phyloP scores from a whole-genome alignment of 2,888 invertebrate genomes.

The Trachelus stipa region DNA sequence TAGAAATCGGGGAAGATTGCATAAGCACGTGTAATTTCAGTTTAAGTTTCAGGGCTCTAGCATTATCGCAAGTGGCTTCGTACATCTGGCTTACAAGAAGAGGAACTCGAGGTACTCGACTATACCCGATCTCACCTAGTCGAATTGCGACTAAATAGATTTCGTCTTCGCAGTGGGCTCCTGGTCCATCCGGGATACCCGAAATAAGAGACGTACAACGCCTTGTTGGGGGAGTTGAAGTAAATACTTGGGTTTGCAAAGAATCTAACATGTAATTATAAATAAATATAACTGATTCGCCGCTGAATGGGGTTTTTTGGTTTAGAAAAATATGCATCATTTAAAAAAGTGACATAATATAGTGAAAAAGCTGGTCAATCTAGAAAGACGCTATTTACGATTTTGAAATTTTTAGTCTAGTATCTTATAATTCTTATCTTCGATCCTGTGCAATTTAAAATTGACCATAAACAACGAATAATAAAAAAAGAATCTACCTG shows the following conservation, averaged over 20 bases:
- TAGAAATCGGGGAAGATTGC: no score
- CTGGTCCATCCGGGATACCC: conserved; percentile 51
- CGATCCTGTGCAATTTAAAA: neutral
- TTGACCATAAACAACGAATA: conserved; percentile 8
- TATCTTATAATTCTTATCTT: neutral
- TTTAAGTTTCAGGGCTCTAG: no score
- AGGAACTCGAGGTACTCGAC: neutral
- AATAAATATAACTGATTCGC: neutral
- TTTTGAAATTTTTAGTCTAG: neutral
- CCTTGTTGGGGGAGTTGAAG: conserved; percentile 59
- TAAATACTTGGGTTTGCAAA: conserved; percentile 56
- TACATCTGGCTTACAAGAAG: neutral
- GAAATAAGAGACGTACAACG: conserved; percentile 58
- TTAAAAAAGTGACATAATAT: neutral
- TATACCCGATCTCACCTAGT: conserved; percentile 56
- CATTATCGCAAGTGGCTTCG: neutral
- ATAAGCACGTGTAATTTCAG: no score
- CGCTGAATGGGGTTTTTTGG: no score
- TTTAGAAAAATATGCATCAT: no score
- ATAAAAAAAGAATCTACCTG: conserved; percentile 67
- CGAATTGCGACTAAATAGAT: conserved; percentile 47
- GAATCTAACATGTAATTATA: conserved; percentile 53
- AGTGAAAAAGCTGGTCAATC: neutral
- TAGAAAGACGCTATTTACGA: neutral
- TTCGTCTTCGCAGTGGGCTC: conserved; percentile 50